Conservation (phyloP, 37 sponge, comb jelly and placozoan species). For the Amphimedon queenslandica region DNA sequence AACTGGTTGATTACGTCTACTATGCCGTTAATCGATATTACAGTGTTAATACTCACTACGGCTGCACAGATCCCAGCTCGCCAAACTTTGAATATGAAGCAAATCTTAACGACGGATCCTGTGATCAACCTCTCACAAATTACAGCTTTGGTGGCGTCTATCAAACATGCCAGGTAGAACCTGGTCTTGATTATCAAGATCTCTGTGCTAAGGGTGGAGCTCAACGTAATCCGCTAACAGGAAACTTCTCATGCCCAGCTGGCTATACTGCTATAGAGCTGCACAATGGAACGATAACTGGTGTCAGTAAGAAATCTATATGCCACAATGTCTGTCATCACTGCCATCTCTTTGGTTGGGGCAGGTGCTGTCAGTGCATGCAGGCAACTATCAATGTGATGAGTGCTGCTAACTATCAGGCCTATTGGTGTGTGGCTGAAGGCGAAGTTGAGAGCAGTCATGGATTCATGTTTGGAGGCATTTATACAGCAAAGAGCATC, state of each 20-base stretch:
- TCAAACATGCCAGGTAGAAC: constrained; percentile 52
- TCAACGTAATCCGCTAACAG: constrained; percentile 59
- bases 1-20: constrained; percentile 33
- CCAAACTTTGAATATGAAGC: constrained; percentile 65
- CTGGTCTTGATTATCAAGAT: constrained; percentile 7
- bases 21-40: constrained; percentile 57
- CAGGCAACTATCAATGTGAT: constrained; percentile 5
- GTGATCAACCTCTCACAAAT: constrained; percentile 28
- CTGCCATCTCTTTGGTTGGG: constrained; percentile 21
- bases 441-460: constrained; percentile 6
- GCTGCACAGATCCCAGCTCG: constrained; percentile 55
- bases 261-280: constrained; percentile 39
- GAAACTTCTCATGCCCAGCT: constrained; percentile 43
- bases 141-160: constrained; percentile 74
- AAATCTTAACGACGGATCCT: constrained; percentile 50
- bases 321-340: constrained; percentile 23
- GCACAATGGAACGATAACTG: constrained; percentile 45
- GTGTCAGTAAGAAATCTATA: constrained; percentile 1
- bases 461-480: constrained; percentile 80
- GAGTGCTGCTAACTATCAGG: constrained; percentile 32
- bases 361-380: constrained; percentile 26
- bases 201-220: constrained; percentile 28
- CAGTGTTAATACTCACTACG: constrained; percentile 56
- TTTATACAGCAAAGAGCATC: constrained; percentile 37
- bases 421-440: constrained; percentile 67